Conservation (phyloP, 2,113 vertebrate species). For the Halichoerus grypus region DNA sequence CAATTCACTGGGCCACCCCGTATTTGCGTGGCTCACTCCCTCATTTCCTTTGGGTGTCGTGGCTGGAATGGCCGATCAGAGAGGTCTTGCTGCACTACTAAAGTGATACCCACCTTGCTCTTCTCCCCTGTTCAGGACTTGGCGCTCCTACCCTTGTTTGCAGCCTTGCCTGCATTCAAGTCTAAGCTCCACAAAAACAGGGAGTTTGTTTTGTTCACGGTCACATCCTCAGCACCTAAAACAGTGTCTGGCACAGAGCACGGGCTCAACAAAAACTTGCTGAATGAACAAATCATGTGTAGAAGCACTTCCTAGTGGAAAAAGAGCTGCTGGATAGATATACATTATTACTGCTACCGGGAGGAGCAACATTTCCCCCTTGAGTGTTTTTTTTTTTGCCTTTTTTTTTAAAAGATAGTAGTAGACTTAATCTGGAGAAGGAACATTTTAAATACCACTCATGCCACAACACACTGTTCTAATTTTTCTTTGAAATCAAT, state of each 20-base stretch:
- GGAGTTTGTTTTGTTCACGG: background rate
- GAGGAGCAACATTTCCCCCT: background rate
- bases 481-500: constrained; percentile 47
- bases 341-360: background rate
- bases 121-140: background rate
- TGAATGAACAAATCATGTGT: background rate
- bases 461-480: background rate
- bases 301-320: constrained; percentile 12
- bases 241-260: background rate
- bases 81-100: background rate
- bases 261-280: background rate
- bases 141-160: background rate
- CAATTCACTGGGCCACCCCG: background rate
- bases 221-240: background rate
- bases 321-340: background rate
- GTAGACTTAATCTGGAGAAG: constrained; percentile 43
- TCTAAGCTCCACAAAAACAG: background rate
- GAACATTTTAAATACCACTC: constrained; percentile 49
- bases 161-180: background rate
- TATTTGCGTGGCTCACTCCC: too few species aligned
- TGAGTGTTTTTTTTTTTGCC: background rate
- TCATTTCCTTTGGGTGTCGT: background rate
- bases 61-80: background rate
- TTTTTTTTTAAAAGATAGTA: background rate
- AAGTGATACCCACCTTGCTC: background rate